Evolutionary conservation across 2,113 vertebrate genomes (phyloP), one percentile per base, ranked within the genome.

Genomic region (Sander vitreus): DNA sequence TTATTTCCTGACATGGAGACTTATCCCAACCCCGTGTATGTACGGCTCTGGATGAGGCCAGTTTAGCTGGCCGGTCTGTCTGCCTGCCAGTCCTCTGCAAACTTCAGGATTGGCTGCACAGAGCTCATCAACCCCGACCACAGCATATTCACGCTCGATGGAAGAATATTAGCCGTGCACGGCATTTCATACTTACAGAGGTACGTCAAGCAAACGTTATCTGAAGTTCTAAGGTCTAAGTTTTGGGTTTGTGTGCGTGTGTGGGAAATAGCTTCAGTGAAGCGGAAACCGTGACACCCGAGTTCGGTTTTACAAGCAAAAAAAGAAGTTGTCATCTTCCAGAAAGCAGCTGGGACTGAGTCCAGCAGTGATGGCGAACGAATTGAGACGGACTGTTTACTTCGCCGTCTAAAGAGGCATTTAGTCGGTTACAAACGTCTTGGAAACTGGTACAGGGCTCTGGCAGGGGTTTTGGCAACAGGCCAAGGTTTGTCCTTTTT

Each of bases 241-340:
- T 67, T 59, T 67, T 6, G 51, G 33, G n/a, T n/a, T 7, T 50
- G n/a, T n/a, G 43, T 47, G 5, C 0, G 45, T 30, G 58, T 15
- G 59, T 16, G 65, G 53, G 57, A 51, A 76, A 62, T 10, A 75
- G 33, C 48, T 51, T 0, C 2, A 45, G 18, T 67, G 65, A 59
- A 75, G 85, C 76, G 87, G 87, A 90, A 89, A 85, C 81, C 54
- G 76, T 76, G 58, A 79, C 84, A 88, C 21, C 51, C 59, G 74
- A 81, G 66, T 55, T 81, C 7, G 36, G 18, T 43, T 33, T 69
- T 15, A 48, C 30, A 78, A 50, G 62, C 48, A 2, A 12, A 81
- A 33, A 81, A 33, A 64, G 0, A 75, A 89, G 83, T 88, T 90
- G 85, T 71, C 80, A 83, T 77, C 59, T 33, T 70, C 23, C 71